Evolutionary conservation across 2,113 vertebrate species (phyloP), one percentile per base, ranked within the genome.

Genomic region (Hyperopisus bebe): DNA sequence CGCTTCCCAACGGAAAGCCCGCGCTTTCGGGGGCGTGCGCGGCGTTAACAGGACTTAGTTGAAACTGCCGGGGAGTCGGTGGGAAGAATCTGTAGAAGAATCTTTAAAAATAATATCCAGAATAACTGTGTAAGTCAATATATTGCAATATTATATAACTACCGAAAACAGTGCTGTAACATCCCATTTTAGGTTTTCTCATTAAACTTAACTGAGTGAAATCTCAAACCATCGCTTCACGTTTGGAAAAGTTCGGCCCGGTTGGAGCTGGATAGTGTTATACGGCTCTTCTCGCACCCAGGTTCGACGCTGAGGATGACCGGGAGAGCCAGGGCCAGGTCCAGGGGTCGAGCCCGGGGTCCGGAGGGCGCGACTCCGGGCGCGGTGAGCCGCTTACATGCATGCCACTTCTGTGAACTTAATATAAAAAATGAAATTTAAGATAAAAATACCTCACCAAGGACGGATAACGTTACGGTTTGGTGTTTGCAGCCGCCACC

Each of bases 221-320:
- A 13, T 77, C 62, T 27, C 27, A 70, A 70, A 70, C n/a, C 2
- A 31, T 17, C 5, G 35, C 17, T 80, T 39, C 15, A 35, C 11
- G 74, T 42, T 42, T 19, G 74, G 15, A 19, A 17, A 6, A 17
- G 15, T 80, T 39, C 70, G 70, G 70, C 15, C 70, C 70, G 70
- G 15, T 35, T 35, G 3, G 70, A 17, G 70, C 70, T 31, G 13
- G 8, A 24, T 13, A 13, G 13, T 35, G 31, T 77, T 77, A 77
- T 5, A 77, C 31, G 70, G 35, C 1, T 39, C 15, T 35, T 80
- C 35, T 80, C 17, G 3, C 31, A 74, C 70, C 5, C 74, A 80
- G 74, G 74, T 80, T 80, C 74, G 31, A 80, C 74, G 74, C 13
- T 80, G 74, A 55, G 31, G 17, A 89, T 89, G 88, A 83, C 70